These are phyloP conservation scores for Sepiola atlantica DNA, from an alignment of 2,888 invertebrate species.

Conservation along the genomic window DNA sequence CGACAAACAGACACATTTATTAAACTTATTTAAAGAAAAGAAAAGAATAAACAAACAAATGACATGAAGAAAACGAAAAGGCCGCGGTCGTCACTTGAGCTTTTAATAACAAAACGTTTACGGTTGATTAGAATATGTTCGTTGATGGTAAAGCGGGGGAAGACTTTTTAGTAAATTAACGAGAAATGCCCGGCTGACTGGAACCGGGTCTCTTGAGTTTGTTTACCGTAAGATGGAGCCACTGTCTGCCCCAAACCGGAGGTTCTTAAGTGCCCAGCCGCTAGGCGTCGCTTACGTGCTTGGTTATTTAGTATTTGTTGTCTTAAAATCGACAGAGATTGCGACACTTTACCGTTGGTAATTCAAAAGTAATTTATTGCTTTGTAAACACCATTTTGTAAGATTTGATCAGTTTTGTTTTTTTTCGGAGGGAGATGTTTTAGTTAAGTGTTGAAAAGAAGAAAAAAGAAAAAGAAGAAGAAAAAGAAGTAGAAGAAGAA, in stretches of 20 bases:
- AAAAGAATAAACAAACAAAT: neutral
- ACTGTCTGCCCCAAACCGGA: neutral
- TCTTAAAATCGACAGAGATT: neutral
- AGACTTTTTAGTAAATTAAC: neutral
- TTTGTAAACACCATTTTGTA: slow-evolving; percentile 32
- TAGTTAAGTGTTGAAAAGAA: neutral
- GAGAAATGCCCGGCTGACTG: neutral
- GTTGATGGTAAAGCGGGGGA: neutral
- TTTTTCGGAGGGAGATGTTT: neutral
- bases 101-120: neutral
- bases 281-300: neutral
- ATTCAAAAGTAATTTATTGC: slow-evolving; percentile 9
- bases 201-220: neutral
- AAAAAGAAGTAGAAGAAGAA: neutral
- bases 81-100: neutral
- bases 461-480: neutral
- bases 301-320: slow-evolving; percentile 11
- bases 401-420: neutral
- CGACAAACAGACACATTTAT: neutral
- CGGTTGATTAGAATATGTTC: neutral
- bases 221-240: neutral
- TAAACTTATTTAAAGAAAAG: neutral
- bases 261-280: slow-evolving; percentile 32
- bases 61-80: neutral
- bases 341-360: neutral